A percentile compares a stretch with the other conserved stretches of the same genome.
phyloP scores from a whole-genome alignment of 2,888 invertebrate genomes.

The Hedya salicella region DNA sequence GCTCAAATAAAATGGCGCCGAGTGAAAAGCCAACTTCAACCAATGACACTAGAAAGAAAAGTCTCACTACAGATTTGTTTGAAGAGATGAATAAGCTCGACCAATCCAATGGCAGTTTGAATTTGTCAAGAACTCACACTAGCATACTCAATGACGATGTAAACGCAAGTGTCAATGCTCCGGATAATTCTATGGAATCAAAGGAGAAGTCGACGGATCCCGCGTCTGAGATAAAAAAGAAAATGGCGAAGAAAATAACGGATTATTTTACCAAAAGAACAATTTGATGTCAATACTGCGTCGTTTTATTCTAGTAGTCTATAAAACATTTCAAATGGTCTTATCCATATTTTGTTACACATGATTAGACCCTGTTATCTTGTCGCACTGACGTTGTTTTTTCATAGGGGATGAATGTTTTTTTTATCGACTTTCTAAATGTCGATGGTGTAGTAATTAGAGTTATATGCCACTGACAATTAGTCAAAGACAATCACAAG shows the following conservation, averaged over 20 bases:
- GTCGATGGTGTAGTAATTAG: too few relatives aligned
- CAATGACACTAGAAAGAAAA: conserved; percentile 28
- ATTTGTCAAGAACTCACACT: conserved; percentile 56
- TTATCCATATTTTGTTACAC: too few relatives aligned
- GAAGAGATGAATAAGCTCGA: conserved; percentile 65
- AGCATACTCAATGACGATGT: conserved; percentile 15
- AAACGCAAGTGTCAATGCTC: conserved; percentile 34
- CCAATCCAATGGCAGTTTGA: conserved; percentile 59
- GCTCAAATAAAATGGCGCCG: conserved; percentile 13
- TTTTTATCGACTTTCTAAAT: too few relatives aligned
- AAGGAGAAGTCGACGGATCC: conserved; percentile 53
- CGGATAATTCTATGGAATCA: conserved; percentile 47
- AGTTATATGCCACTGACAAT: too few relatives aligned
- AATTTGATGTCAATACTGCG: conserved; percentile 51
- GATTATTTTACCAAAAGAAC: conserved; percentile 74
- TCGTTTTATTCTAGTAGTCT: background rate
- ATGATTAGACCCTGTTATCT: too few relatives aligned
- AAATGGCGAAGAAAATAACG: conserved; percentile 71
- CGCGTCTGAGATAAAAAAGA: conserved; percentile 64
- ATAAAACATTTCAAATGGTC: too few relatives aligned
- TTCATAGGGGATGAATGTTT: too few relatives aligned
- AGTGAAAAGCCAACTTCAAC: conserved; percentile 23
- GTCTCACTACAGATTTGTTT: conserved; percentile 54
- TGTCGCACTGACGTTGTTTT: too few relatives aligned
- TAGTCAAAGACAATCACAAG: too few relatives aligned